Evolutionary conservation across 2,797 vertebrate species (phyloP).

Genomic region (Syndactyla subalaris): DNA sequence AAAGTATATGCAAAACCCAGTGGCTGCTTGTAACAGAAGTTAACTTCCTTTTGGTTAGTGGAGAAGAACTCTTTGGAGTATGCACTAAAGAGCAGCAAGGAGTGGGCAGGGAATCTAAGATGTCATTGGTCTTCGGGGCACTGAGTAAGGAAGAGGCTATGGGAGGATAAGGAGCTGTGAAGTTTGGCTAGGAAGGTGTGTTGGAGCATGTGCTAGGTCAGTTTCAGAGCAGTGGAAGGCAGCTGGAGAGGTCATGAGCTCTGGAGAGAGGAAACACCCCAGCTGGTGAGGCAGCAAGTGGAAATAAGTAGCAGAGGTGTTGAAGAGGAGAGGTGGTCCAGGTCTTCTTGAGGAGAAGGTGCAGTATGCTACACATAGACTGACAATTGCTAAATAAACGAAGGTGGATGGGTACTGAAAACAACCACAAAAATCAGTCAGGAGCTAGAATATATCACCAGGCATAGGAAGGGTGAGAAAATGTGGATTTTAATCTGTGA

Average conservation of each 20-base stretch:
- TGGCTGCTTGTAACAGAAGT: neutral
- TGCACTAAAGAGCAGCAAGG: neutral
- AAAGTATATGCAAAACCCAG: neutral
- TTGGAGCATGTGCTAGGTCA: rapidly evolving
- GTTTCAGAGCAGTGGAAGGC: neutral
- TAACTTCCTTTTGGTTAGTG: neutral
- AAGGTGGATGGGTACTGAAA: neutral
- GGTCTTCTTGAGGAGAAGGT: neutral
- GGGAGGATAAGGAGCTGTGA: neutral
- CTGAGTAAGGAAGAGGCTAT: neutral
- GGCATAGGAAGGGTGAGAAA: neutral
- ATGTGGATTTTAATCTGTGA: neutral
- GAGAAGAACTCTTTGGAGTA: neutral
- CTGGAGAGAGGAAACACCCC: neutral
- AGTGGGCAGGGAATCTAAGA: neutral
- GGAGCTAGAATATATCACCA: neutral
- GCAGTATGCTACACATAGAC: neutral
- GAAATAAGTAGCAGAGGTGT: neutral
- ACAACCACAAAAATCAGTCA: neutral
- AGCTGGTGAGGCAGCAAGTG: neutral
- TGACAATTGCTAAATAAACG: neutral
- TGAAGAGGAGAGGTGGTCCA: neutral
- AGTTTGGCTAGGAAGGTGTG: neutral
- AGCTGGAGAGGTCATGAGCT: neutral
- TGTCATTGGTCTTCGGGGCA: neutral